phyloP scores from a whole-genome alignment of 2,797 vertebrate species.

The Amblyraja radiata region DNA sequence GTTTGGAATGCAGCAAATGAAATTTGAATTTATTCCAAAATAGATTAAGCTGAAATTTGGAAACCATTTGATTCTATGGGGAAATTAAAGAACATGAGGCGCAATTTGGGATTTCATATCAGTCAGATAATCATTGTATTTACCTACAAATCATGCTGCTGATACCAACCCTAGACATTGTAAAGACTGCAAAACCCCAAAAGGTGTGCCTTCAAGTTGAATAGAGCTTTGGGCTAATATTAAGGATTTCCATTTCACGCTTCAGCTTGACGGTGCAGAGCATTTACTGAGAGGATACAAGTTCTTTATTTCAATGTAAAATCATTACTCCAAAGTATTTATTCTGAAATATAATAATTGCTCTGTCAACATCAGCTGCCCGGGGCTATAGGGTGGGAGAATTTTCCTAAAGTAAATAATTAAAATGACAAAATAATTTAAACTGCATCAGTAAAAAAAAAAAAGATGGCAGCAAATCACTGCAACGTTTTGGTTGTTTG shows the following conservation, averaged over 20 bases:
- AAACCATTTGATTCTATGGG: background rate
- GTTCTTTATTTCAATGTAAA: background rate
- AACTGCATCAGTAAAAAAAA: slow-evolving; percentile 28
- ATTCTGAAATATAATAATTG: background rate
- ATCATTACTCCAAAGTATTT: slow-evolving; percentile 21
- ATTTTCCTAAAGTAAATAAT: background rate
- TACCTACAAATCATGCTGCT: background rate
- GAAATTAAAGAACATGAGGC: background rate
- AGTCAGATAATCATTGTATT: background rate
- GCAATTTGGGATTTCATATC: slow-evolving; percentile 11
- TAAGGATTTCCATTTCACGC: slow-evolving; percentile 56
- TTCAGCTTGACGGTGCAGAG: slow-evolving; percentile 18
- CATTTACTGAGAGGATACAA: background rate
- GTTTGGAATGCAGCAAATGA: slow-evolving; percentile 10
- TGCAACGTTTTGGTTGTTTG: background rate
- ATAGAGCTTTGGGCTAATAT: slow-evolving; percentile 56
- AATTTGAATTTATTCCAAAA: background rate
- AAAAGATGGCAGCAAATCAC: slow-evolving; percentile 2
- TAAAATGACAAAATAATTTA: slow-evolving; percentile 12
- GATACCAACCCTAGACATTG: background rate
- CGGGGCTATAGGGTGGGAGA: no score
- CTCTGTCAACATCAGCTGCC: background rate
- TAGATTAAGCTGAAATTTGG: background rate
- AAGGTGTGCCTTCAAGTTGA: background rate
- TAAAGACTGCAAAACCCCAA: background rate